These are phyloP conservation scores for Lucifuga dentata DNA, from an alignment of 2,113 vertebrate genomes.

Conservation along the genomic window DNA sequence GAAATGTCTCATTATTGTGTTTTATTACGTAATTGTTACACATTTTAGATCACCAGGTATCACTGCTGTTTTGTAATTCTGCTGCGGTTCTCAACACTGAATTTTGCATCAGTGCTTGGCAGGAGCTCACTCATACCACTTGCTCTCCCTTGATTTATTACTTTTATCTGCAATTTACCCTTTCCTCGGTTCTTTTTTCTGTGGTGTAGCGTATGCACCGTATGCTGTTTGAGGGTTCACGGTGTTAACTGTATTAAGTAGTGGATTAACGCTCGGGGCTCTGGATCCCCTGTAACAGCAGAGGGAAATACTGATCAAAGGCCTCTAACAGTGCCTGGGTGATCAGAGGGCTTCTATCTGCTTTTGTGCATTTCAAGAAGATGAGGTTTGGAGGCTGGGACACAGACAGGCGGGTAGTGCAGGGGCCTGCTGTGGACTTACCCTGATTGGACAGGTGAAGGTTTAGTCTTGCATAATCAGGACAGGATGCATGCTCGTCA, in stretches of 20 bases:
- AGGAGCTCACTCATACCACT: background rate
- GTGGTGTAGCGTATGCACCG: conserved; percentile 29
- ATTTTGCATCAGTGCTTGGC: background rate
- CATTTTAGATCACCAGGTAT: no score
- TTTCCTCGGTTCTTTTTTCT: conserved; percentile 31
- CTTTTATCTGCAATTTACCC: background rate
- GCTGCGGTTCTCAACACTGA: background rate
- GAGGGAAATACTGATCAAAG: conserved; percentile 79
- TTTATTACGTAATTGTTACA: no score
- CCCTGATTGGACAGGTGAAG: conserved; percentile 59
- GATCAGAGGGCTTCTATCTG: conserved; percentile 69
- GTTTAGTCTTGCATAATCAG: conserved; percentile 60
- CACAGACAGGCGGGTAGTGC: conserved; percentile 33
- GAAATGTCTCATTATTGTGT: no score
- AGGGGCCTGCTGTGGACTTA: conserved; percentile 34
- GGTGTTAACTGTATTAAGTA: conserved; percentile 74
- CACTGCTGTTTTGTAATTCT: no score
- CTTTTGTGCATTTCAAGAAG: conserved; percentile 71
- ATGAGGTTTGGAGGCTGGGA: conserved; percentile 46
- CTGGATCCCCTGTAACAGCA: conserved; percentile 76
- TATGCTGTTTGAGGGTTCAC: conserved; percentile 58
- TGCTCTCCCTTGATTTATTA: background rate
- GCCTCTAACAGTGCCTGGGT: conserved; percentile 75
- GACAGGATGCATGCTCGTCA: conserved; percentile 18
- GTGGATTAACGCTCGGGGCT: conserved; percentile 73